These are phyloP conservation scores for Saccostrea cuccullata DNA, from an alignment of 1,140 invertebrate genomes.

Conservation along the genomic window DNA sequence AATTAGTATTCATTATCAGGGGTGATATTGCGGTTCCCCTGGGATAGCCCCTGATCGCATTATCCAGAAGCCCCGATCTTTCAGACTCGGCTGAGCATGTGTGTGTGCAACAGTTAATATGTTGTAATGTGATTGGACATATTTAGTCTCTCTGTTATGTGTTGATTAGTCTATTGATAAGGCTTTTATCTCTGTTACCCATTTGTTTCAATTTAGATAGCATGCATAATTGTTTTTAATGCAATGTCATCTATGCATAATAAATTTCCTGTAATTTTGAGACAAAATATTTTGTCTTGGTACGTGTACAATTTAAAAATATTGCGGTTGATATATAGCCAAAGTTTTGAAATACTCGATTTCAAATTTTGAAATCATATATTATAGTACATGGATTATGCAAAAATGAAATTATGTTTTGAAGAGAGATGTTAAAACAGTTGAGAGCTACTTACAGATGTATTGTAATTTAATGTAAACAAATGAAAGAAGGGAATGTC, in stretches of 20 bases:
- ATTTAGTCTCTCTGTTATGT: not conserved
- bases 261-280: not conserved
- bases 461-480: too few species aligned
- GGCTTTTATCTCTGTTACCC: not conserved
- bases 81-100: not conserved
- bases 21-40: not conserved
- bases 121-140: not conserved
- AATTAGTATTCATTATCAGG: not conserved
- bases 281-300: too few species aligned
- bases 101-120: not conserved
- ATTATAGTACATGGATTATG: too few species aligned
- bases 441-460: too few species aligned
- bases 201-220: slow-evolving; percentile 9
- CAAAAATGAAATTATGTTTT: too few species aligned
- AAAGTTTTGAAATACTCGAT: too few species aligned
- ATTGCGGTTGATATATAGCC: too few species aligned
- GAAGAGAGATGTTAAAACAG: too few species aligned
- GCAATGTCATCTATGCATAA: not conserved
- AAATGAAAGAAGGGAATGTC: too few species aligned
- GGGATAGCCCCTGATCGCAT: not conserved
- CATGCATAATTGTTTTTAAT: not conserved
- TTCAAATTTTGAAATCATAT: too few species aligned
- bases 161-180: not conserved
- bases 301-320: too few species aligned
- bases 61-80: not conserved